These are phyloP conservation scores for Hemibagrus guttatus DNA, from an alignment of 2,797 vertebrate genomes.

Conservation along the genomic window DNA sequence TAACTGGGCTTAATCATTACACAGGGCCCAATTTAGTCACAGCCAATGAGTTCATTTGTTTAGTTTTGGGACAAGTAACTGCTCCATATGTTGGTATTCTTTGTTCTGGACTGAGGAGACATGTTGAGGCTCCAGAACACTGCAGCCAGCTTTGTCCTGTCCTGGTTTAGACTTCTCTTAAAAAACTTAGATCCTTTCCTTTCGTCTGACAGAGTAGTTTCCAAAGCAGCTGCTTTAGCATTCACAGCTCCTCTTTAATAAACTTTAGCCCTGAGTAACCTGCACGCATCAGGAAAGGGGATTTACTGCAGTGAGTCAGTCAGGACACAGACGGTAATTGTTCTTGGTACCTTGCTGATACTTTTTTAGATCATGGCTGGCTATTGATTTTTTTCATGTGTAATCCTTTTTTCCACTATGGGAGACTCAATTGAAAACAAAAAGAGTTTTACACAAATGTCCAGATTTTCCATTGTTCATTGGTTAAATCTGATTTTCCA, in stretches of 20 bases:
- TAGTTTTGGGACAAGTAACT: slow-evolving; percentile 42
- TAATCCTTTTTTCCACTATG: slow-evolving; percentile 52
- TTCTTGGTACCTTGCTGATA: slow-evolving; percentile 25
- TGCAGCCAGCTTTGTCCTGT: slow-evolving; percentile 31
- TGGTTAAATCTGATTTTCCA: slow-evolving; percentile 44
- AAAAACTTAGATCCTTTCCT: slow-evolving; percentile 10
- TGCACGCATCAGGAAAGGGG: slow-evolving; percentile 61
- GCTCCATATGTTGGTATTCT: slow-evolving; percentile 44
- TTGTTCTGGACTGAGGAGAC: slow-evolving; percentile 33
- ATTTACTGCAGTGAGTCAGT: slow-evolving; percentile 63
- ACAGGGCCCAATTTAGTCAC: slow-evolving; percentile 27
- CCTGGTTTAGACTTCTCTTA: slow-evolving; percentile 39
- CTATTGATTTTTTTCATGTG: slow-evolving; percentile 60
- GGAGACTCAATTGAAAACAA: slow-evolving; percentile 55
- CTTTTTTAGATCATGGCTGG: slow-evolving; percentile 55
- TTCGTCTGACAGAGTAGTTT: slow-evolving; percentile 44
- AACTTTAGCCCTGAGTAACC: slow-evolving; percentile 60
- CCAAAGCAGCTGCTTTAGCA: slow-evolving; percentile 51
- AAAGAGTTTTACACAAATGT: slow-evolving; percentile 53
- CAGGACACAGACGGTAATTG: slow-evolving; percentile 54
- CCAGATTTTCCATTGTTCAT: slow-evolving; percentile 45
- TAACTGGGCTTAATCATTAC: slow-evolving; percentile 32
- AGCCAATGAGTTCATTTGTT: slow-evolving; percentile 54
- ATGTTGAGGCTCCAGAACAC: slow-evolving; percentile 27
- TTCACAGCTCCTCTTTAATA: slow-evolving; percentile 41